phyloP scores from a whole-genome alignment of 2,113 vertebrate species.

The Herpailurus yagouaroundi region DNA sequence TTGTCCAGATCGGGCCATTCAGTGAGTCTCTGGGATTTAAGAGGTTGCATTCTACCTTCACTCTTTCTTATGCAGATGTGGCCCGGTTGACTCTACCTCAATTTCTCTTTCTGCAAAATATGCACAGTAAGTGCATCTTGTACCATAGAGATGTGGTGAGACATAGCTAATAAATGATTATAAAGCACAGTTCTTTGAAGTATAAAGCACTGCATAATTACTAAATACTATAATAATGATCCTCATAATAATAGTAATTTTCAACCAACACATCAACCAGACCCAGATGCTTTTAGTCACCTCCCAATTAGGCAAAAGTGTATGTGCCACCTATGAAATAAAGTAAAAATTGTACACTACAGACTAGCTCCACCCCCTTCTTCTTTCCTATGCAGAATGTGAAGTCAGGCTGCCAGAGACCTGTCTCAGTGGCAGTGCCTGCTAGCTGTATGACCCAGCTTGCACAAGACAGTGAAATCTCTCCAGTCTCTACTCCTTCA shows the following conservation, averaged over 20 bases:
- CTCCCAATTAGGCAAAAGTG: slow-evolving; percentile 68
- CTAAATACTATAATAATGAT: slow-evolving; percentile 79
- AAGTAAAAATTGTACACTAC: slow-evolving; percentile 62
- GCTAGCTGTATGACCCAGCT: neutral
- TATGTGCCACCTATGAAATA: slow-evolving; percentile 64
- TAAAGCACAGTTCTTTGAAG: slow-evolving; percentile 78
- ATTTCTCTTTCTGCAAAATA: slow-evolving; percentile 64
- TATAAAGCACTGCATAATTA: slow-evolving; percentile 79
- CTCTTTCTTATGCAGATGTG: neutral
- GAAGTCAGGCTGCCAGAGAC: neutral
- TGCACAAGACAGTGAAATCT: neutral
- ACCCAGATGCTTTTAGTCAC: slow-evolving; percentile 69
- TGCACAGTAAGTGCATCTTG: slow-evolving; percentile 48
- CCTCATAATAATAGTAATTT: slow-evolving; percentile 80
- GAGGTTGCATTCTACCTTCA: neutral
- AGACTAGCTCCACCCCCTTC: neutral
- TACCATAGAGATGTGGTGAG: slow-evolving; percentile 65
- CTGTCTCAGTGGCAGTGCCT: neutral
- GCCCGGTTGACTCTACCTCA: slow-evolving; percentile 10
- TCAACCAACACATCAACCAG: slow-evolving; percentile 71
- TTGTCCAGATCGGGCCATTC: neutral
- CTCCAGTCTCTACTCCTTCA: neutral
- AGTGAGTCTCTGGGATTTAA: neutral
- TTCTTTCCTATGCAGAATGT: neutral
- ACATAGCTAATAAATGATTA: slow-evolving; percentile 76